Base-by-base conservation (phyloP, 2,888 invertebrate species). In the Hypselothyrea guttata region DNA sequence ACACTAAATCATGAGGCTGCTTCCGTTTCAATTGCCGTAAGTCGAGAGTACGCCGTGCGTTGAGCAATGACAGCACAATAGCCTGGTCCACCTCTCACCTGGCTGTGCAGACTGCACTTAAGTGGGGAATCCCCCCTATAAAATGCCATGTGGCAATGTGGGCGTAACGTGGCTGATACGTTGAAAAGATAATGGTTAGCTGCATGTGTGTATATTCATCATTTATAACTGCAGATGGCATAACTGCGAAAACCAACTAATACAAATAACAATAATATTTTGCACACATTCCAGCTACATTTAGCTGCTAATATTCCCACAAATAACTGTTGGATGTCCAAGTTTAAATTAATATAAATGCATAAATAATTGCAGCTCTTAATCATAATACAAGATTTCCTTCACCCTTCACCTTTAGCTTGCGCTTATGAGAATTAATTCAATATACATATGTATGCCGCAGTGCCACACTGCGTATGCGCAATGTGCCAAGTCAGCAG, bases 391-490 rank as follows among this genome's bases (percentile, higher is more conserved):
- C 42, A 42, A 28, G 51, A 40, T 27, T 15, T 40, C 15, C 15
- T 15, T 34, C 55, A 69, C 71, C 69, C 41, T 44, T 69, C 61
- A 67, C 54, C 62, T 49, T 46, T 52, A 13, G 76, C 75, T 64
- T 87, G 86, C 57, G 82, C 87, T 65, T 86, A 88, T 67, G n/a
- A n/a, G n/a, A n/a, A n/a, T n/a, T n/a, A n/a, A 88, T 86, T 47
- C 75, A 61, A 64, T 77, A 85, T 65, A 87, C 86, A 22, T 30
- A 11, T 31, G 2, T 78, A 79, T 56, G 84, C 77, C 22, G 67
- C 48, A 45, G 68, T 42, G 37, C 22, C 63, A 65, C 74, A 44
- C 59, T 76, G 84, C 75, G 81, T 82, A 84, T 84, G 73, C 70
- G 75, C 81, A 77, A 79, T 72, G 27, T 66, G 27, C 38, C 18